phyloP scores from a whole-genome alignment of 1,140 invertebrate genomes.

The Physella acuta region DNA sequence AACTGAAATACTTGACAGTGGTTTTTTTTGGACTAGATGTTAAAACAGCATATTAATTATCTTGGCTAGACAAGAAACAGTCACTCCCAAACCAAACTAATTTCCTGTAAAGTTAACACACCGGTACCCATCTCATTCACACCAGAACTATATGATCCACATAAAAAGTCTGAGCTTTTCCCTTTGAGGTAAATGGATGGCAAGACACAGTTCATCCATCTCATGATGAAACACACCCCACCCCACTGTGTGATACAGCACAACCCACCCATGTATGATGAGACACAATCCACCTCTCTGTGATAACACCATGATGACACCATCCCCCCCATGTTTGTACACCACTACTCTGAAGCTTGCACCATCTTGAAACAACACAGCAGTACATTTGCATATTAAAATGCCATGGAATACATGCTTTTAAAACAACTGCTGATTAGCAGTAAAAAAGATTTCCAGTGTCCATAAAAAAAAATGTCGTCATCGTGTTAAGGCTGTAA shows the following conservation, averaged over 20 bases:
- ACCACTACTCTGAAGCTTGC: neutral
- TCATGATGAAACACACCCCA: neutral
- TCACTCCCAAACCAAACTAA: too few relatives aligned
- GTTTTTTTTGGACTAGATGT: too few relatives aligned
- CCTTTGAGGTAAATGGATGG: too few relatives aligned
- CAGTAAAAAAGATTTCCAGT: neutral
- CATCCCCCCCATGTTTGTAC: neutral
- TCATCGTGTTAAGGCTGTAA: neutral
- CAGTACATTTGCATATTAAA: neutral
- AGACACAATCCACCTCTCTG: neutral
- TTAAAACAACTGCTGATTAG: neutral
- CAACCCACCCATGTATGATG: neutral
- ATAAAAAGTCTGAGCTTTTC: too few relatives aligned
- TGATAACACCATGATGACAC: neutral
- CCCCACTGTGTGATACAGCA: neutral
- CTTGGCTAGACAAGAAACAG: too few relatives aligned
- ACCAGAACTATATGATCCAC: too few relatives aligned
- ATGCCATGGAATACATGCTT: constrained; percentile 1
- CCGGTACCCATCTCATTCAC: too few relatives aligned
- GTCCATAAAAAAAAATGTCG: neutral
- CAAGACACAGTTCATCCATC: neutral
- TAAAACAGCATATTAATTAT: too few relatives aligned
- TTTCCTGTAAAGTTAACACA: too few relatives aligned
- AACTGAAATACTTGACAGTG: too few relatives aligned
- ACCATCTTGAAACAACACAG: neutral